A percentile compares a stretch with the other conserved stretches of the same genome.
These are phyloP conservation scores for Noctilio leporinus DNA, from an alignment of 2,113 vertebrate species.

Conservation along the genomic window DNA sequence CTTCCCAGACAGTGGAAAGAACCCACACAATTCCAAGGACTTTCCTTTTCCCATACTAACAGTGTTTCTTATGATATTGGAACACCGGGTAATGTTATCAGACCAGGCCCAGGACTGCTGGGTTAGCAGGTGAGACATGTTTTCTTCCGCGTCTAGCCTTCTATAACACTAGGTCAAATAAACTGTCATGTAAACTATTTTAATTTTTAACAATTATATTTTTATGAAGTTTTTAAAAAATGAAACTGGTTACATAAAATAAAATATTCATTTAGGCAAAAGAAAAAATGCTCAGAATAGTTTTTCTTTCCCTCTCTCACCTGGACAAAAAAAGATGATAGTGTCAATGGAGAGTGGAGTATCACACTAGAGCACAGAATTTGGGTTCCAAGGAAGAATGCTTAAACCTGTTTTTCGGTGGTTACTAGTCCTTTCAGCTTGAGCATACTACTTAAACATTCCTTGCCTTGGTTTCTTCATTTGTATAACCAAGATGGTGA, in stretches of 20 bases:
- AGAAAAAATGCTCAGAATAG: not conserved
- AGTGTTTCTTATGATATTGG: no score
- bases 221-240: not conserved
- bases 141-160: no score
- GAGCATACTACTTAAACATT: not conserved
- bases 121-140: no score
- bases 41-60: no score
- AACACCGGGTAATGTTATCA: no score
- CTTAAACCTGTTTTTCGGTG: not conserved
- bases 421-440: not conserved
- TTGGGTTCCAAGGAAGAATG: not conserved
- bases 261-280: not conserved
- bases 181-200: not conserved
- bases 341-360: not conserved
- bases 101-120: no score
- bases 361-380: not conserved
- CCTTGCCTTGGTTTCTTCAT: not conserved
- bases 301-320: not conserved
- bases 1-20: no score
- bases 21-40: no score
- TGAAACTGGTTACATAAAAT: not conserved
- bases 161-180: constrained; percentile 1
- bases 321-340: not conserved
- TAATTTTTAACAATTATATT: not conserved
- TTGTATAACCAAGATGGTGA: not conserved